These are phyloP conservation scores for Papilio polytes DNA, from an alignment of 1,140 invertebrate species.

Conservation along the genomic window DNA sequence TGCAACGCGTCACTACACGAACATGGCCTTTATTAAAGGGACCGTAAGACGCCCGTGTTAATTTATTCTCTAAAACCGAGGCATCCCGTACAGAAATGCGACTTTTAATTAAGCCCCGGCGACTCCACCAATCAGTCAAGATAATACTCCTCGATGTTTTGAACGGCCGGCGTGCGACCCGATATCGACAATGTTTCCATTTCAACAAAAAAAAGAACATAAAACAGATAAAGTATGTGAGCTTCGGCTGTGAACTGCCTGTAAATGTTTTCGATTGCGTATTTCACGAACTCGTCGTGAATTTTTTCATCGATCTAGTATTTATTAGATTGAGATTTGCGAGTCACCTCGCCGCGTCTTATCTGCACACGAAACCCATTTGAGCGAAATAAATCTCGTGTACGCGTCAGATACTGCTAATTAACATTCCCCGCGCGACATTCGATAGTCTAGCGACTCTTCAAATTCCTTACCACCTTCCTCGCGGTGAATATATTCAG, in stretches of 20 bases:
- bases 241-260: slow-evolving; percentile 1
- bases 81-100: slow-evolving; percentile 49
- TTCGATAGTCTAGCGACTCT: slow-evolving; percentile 26
- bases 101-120: slow-evolving; percentile 60
- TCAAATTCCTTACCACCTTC: slow-evolving; percentile 32
- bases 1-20: slow-evolving; percentile 6
- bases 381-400: slow-evolving; percentile 28
- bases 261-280: slow-evolving; percentile 21
- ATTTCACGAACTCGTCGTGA: slow-evolving; percentile 13
- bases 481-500: neutral
- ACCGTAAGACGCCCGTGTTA: neutral
- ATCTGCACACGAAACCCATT: slow-evolving; percentile 31
- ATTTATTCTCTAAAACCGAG: slow-evolving; percentile 46
- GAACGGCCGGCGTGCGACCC: slow-evolving; percentile 46
- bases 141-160: slow-evolving; percentile 52
- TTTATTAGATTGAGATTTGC: slow-evolving; percentile 15
- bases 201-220: slow-evolving; percentile 15
- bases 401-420: slow-evolving; percentile 23
- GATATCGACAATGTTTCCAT: slow-evolving; percentile 25
- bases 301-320: slow-evolving; percentile 21
- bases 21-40: slow-evolving; percentile 44
- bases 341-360: slow-evolving; percentile 16
- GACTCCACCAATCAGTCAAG: slow-evolving; percentile 61
- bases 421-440: slow-evolving; percentile 22
- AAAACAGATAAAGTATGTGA: slow-evolving; percentile 10